Conservation (phyloP, 2,888 invertebrate genomes). For the Drosophila paranaensis region DNA sequence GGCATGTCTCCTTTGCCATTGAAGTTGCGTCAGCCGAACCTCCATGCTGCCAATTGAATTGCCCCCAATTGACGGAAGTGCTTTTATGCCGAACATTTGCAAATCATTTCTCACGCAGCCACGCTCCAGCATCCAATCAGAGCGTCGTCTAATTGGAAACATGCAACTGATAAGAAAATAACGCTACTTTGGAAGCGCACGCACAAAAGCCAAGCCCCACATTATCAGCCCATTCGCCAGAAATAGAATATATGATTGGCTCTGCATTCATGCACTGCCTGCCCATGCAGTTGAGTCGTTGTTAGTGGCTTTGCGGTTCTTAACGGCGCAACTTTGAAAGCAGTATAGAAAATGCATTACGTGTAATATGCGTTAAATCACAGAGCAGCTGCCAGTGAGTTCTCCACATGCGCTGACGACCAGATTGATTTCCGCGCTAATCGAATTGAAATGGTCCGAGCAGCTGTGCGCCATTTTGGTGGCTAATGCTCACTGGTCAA, state of each 20-base stretch:
- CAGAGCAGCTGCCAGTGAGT: constrained; percentile 51
- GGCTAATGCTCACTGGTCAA: constrained; percentile 15
- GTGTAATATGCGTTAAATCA: constrained; percentile 75
- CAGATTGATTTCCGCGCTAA: constrained; percentile 76
- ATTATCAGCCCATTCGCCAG: constrained; percentile 42
- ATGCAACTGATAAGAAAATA: constrained; percentile 58
- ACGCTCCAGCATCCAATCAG: constrained; percentile 25
- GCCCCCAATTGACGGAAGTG: constrained; percentile 60
- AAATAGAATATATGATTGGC: constrained; percentile 56
- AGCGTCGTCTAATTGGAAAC: constrained; percentile 41
- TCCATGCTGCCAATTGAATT: constrained; percentile 40
- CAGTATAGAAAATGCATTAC: constrained; percentile 75
- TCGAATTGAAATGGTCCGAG: constrained; percentile 72
- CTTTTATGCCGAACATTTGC: constrained; percentile 46
- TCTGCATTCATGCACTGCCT: constrained; percentile 48
- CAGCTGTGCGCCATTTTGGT: constrained; percentile 54
- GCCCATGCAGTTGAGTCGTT: constrained; percentile 44
- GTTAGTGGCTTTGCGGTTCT: constrained; percentile 73
- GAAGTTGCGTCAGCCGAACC: constrained; percentile 26
- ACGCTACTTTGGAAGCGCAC: constrained; percentile 57
- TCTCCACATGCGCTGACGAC: constrained; percentile 54
- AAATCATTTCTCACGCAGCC: constrained; percentile 53
- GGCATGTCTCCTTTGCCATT: constrained; percentile 50
- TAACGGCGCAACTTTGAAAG: constrained; percentile 40
- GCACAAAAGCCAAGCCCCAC: constrained; percentile 55